Evolutionary conservation across 2,797 vertebrate genomes (phyloP).

Genomic region (Tenualosa thibaudeaui): DNA sequence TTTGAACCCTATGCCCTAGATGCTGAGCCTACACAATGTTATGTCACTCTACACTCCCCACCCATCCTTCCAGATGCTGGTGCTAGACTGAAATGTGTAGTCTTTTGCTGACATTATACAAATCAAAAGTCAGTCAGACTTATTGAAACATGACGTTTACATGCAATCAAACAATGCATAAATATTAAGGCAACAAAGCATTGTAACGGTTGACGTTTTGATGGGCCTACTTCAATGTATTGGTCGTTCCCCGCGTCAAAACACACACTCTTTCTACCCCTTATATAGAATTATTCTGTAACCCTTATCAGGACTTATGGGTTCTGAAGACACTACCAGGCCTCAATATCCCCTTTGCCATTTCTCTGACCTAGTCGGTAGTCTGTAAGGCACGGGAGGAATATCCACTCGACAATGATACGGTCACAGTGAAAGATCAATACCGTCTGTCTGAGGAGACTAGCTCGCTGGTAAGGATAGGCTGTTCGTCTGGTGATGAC

Average conservation of each 20-base stretch:
- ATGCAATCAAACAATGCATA: not conserved
- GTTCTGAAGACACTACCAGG: not conserved
- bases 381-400: not conserved
- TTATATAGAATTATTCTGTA: not conserved
- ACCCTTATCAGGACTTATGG: not conserved
- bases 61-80: not conserved
- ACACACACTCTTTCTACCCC: not conserved
- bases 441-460: not conserved
- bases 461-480: not conserved
- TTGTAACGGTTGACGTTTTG: not conserved
- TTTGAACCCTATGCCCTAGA: not conserved
- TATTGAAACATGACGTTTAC: not conserved
- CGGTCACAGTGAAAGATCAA: not conserved
- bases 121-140: too few relatives aligned
- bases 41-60: not conserved
- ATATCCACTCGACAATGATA: not conserved
- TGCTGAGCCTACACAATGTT: conserved; percentile 10
- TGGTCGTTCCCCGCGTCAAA: not conserved
- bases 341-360: not conserved
- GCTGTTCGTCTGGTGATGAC: not conserved
- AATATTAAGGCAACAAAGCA: not conserved
- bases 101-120: too few relatives aligned
- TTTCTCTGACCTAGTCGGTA: not conserved
- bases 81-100: too few relatives aligned
- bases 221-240: not conserved